Conservation (phyloP, 2,888 invertebrate genomes). For the Cotesia congregata region DNA sequence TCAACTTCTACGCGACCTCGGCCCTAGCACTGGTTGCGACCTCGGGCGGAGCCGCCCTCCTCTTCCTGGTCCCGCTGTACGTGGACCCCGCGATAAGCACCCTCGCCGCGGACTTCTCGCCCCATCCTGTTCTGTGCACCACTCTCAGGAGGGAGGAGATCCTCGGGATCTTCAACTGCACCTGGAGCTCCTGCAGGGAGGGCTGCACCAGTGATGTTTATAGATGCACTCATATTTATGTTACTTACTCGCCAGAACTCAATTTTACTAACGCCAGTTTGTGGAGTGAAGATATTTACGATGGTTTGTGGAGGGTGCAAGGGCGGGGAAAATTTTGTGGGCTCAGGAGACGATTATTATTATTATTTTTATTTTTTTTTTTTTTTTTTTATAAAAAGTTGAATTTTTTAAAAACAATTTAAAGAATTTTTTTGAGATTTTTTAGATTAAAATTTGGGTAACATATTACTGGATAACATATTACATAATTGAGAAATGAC, state of each 20-base stretch:
- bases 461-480: no score
- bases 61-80: conserved; percentile 82
- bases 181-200: conserved; percentile 85
- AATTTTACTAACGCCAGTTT: conserved; percentile 50
- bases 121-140: conserved; percentile 80
- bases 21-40: conserved; percentile 80
- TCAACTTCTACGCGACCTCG: conserved; percentile 80
- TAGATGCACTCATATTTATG: conserved; percentile 79
- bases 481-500: no score
- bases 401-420: no score
- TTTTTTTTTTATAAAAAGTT: no score
- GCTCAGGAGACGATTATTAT: no score
- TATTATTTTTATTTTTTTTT: no score
- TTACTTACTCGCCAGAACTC: conserved; percentile 72
- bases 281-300: conserved; percentile 15
- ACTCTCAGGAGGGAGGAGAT: conserved; percentile 81
- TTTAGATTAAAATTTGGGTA: no score
- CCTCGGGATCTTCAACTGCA: conserved; percentile 82
- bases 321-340: no score
- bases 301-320: background rate
- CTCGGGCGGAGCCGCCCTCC: conserved; percentile 79
- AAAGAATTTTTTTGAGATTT: no score
- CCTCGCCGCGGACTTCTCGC: conserved; percentile 81
- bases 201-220: conserved; percentile 86
- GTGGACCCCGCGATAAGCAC: conserved; percentile 80